These are phyloP conservation scores for Mormyrops boulengeri DNA, from an alignment of 2,797 vertebrate species.

Conservation along the genomic window DNA sequence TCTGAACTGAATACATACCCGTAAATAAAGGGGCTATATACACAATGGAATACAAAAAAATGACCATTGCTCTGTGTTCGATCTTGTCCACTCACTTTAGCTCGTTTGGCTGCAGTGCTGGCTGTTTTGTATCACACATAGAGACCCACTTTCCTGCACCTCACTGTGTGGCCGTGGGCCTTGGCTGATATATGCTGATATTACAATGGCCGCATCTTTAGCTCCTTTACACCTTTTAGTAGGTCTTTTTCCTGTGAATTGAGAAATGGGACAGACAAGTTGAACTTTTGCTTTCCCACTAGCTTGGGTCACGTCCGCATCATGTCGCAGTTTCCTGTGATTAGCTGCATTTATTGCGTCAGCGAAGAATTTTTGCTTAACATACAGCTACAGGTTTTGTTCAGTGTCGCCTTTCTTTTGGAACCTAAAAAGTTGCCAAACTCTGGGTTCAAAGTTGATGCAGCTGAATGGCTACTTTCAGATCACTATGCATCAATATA, in stretches of 20 bases:
- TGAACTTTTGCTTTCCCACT: too few species aligned
- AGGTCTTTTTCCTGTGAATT: background rate
- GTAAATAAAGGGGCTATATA: background rate
- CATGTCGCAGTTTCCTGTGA: background rate
- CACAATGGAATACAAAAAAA: background rate
- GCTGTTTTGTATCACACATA: background rate
- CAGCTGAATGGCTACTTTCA: background rate
- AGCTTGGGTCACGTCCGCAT: background rate
- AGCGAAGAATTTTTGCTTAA: background rate
- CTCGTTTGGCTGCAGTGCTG: background rate
- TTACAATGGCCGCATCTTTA: background rate
- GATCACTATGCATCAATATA: background rate
- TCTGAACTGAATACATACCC: background rate
- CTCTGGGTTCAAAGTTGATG: background rate
- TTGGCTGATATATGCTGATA: background rate
- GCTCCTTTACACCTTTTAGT: background rate
- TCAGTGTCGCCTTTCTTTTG: background rate
- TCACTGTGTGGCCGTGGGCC: background rate
- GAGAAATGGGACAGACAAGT: background rate
- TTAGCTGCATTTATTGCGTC: background rate
- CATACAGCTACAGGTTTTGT: background rate
- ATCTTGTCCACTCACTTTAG: background rate
- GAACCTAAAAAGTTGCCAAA: background rate
- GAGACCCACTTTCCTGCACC: background rate
- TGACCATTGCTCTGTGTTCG: background rate